phyloP scores from a whole-genome alignment of 2,888 invertebrate genomes.

The Hedya salicella region DNA sequence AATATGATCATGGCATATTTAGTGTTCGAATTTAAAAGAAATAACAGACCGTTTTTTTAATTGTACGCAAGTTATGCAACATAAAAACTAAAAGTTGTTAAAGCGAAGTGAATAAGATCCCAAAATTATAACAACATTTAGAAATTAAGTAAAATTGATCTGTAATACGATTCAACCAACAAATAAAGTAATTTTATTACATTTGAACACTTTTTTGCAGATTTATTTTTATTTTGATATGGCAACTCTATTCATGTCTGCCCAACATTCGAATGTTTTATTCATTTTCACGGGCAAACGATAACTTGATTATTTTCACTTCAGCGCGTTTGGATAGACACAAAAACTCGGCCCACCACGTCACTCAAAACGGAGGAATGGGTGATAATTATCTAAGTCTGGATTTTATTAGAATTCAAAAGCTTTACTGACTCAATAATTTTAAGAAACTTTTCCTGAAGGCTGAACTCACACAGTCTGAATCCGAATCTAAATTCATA shows the following conservation, averaged over 20 bases:
- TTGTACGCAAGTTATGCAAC: constrained; percentile 29
- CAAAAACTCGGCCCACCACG: constrained; percentile 1
- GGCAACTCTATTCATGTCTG: background rate
- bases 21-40: no score
- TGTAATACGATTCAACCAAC: constrained; percentile 12
- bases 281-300: constrained; percentile 15
- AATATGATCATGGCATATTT: background rate
- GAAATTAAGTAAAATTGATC: constrained; percentile 12
- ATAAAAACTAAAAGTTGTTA: constrained; percentile 26
- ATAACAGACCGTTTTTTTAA: no score
- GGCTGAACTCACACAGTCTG: no score
- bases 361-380: constrained; percentile 3
- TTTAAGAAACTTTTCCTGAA: background rate
- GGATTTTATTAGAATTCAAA: constrained; percentile 10
- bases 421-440: background rate
- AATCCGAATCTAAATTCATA: no score
- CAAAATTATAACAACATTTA: constrained; percentile 29
- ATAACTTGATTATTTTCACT: constrained; percentile 10
- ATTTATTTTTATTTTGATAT: background rate
- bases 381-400: background rate
- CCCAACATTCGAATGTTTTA: constrained; percentile 17
- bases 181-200: constrained; percentile 5
- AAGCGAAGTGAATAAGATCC: constrained; percentile 25
- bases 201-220: background rate
- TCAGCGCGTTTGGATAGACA: background rate